These are phyloP conservation scores for Drosophila trapezifrons DNA, from an alignment of 1,140 invertebrate genomes.

Conservation along the genomic window DNA sequence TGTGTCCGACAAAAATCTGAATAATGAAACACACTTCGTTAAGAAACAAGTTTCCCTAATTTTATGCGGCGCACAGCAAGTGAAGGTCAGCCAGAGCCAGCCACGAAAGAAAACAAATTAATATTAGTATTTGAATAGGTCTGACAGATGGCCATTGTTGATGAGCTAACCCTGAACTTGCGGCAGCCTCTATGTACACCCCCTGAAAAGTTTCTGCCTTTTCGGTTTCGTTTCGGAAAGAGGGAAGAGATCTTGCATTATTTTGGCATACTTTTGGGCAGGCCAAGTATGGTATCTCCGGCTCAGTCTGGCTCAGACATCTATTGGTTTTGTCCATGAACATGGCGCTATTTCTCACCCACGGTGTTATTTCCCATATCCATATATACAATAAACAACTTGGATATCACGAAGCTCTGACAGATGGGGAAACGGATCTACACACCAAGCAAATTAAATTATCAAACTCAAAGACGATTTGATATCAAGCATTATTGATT, in stretches of 20 bases:
- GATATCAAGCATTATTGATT: background rate
- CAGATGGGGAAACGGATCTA: slow-evolving; percentile 7
- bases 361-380: slow-evolving; percentile 4
- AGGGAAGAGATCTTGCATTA: background rate
- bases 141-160: slow-evolving; percentile 17
- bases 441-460: background rate
- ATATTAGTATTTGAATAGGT: slow-evolving; percentile 4
- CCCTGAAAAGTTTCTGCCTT: slow-evolving; percentile 19
- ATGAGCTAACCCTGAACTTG: slow-evolving; percentile 35
- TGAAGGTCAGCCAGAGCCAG: slow-evolving; percentile 36
- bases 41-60: slow-evolving; percentile 50
- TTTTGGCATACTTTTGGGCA: slow-evolving; percentile 21
- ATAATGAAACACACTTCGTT: slow-evolving; percentile 6
- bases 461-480: background rate
- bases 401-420: background rate
- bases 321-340: background rate
- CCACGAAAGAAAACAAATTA: slow-evolving; percentile 7
- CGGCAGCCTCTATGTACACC: too few relatives aligned
- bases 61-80: slow-evolving; percentile 40
- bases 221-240: slow-evolving; percentile 30
- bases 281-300: too few relatives aligned
- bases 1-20: background rate
- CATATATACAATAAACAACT: slow-evolving; percentile 4
- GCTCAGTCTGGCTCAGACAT: background rate
- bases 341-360: background rate